Evolutionary conservation across 2,797 vertebrate species (phyloP).

Genomic region (Chlorospingus flavigularis): DNA sequence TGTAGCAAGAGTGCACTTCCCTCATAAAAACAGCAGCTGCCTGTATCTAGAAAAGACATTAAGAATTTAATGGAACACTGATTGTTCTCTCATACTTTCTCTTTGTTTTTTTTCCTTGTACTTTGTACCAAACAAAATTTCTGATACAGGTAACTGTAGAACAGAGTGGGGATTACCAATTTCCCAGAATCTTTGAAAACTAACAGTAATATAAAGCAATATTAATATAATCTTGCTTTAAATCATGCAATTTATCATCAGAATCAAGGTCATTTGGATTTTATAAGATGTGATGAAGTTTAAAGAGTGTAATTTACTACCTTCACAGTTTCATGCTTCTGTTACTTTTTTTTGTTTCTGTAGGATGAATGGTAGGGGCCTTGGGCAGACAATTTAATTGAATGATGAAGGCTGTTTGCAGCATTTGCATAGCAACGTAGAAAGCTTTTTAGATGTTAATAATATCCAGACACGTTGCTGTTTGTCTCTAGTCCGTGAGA

Average conservation of each 20-base stretch:
- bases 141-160: neutral
- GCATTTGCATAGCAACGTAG: slow-evolving; percentile 10
- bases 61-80: neutral
- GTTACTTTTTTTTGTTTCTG: slow-evolving; percentile 4
- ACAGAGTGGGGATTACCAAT: neutral
- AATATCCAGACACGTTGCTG: neutral
- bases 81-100: neutral
- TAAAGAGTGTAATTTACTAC: slow-evolving; percentile 43
- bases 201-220: neutral
- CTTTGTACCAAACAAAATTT: neutral
- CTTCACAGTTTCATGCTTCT: neutral
- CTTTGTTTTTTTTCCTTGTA: neutral
- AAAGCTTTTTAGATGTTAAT: slow-evolving; percentile 1
- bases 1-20: neutral
- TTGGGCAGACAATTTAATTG: slow-evolving; percentile 50
- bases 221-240: neutral
- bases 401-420: slow-evolving; percentile 10
- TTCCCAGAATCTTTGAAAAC: neutral
- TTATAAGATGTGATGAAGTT: slow-evolving; percentile 39
- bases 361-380: slow-evolving; percentile 41
- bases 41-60: neutral
- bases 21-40: neutral
- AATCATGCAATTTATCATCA: neutral
- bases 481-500: neutral
- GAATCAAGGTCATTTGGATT: slow-evolving; percentile 42